phyloP scores from a whole-genome alignment of 2,113 vertebrate genomes.

The Pavo muticus region DNA sequence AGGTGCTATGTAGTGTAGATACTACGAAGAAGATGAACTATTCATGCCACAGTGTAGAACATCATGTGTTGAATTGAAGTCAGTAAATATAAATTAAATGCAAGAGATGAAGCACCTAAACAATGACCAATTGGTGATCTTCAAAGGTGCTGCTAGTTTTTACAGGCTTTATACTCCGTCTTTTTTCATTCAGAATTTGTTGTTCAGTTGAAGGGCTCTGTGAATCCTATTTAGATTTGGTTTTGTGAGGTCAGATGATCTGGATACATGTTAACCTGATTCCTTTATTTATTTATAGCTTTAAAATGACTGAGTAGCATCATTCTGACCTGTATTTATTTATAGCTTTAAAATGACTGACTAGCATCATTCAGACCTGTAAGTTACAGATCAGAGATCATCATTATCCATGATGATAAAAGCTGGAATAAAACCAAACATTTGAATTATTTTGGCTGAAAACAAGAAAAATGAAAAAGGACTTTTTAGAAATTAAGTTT shows the following conservation, averaged over 20 bases:
- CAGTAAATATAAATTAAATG: background rate
- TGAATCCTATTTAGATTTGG: background rate
- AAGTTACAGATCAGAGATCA: background rate
- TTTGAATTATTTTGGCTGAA: background rate
- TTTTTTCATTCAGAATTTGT: background rate
- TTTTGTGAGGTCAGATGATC: background rate
- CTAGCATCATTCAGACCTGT: background rate
- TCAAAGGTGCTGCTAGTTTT: accelerated
- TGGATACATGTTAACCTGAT: background rate
- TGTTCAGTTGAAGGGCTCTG: background rate
- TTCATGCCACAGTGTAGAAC: background rate
- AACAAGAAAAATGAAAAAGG: background rate
- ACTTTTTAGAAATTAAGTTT: background rate
- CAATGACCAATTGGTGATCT: background rate
- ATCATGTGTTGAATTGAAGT: background rate
- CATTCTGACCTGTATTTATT: background rate
- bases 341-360: background rate
- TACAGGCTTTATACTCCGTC: background rate
- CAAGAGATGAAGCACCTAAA: background rate
- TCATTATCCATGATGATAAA: background rate
- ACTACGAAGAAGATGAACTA: background rate
- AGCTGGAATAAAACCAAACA: background rate
- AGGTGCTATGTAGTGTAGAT: background rate
- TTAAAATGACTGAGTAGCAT: background rate
- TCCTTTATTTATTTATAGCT: background rate